Percentiles rank a stretch among this genome's conserved stretches.
Conservation (phyloP, 2,113 vertebrate species). For the Podiceps cristatus region DNA sequence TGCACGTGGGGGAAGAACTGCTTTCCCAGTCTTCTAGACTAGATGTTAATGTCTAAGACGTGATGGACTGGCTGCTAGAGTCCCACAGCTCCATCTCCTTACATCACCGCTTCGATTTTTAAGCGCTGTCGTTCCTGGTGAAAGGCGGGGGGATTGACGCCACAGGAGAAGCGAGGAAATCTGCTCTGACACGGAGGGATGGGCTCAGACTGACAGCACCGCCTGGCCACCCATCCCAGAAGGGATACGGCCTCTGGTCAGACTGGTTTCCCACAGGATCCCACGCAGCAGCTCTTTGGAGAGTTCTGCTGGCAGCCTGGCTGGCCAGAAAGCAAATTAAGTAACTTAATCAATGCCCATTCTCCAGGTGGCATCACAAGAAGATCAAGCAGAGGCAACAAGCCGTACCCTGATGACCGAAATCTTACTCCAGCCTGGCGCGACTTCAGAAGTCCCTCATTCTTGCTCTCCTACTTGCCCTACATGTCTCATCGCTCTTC, state of each 20-base stretch:
- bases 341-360: accelerated
- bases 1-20: background rate
- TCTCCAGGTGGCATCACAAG: background rate
- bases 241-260: background rate
- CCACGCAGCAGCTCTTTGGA: background rate
- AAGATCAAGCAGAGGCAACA: background rate
- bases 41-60: accelerated
- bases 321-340: background rate
- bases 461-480: background rate
- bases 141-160: background rate
- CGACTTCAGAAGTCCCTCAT: accelerated
- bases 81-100: background rate
- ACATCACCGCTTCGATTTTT: background rate
- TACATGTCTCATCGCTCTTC: accelerated
- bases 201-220: background rate
- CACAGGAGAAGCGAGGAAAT: background rate
- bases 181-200: background rate
- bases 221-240: background rate
- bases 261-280: background rate
- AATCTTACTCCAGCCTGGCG: background rate
- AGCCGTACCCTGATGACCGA: background rate
- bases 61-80: background rate
- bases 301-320: background rate
- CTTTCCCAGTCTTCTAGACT: background rate
- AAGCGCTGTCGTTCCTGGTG: background rate